These are phyloP conservation scores for Neopipo cinnamomea DNA, from an alignment of 2,113 vertebrate species.

Conservation along the genomic window DNA sequence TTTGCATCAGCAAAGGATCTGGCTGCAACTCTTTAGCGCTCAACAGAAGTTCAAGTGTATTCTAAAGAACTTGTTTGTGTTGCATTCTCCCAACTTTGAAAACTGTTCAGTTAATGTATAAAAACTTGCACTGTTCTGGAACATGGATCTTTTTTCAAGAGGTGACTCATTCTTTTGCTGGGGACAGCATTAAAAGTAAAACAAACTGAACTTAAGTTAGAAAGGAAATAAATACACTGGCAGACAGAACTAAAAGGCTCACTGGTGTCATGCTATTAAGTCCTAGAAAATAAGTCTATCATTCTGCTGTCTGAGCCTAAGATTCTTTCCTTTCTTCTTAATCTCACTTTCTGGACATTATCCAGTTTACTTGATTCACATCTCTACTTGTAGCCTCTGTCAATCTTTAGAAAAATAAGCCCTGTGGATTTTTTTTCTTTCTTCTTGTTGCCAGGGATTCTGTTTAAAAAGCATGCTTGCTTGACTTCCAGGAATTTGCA, in stretches of 20 bases:
- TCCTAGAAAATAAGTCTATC: background rate
- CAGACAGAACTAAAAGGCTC: slow-evolving; percentile 12
- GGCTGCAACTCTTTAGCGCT: background rate
- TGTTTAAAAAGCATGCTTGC: slow-evolving; percentile 52
- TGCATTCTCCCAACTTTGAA: background rate
- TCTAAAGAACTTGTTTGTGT: slow-evolving; percentile 33
- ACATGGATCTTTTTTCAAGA: background rate
- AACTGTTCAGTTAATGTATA: background rate
- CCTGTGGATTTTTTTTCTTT: slow-evolving; percentile 3
- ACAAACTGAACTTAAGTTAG: slow-evolving; percentile 25
- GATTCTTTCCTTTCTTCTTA: slow-evolving; percentile 47
- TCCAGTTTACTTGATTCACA: slow-evolving; percentile 31
- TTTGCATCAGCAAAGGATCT: slow-evolving; percentile 8
- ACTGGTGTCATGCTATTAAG: slow-evolving; percentile 6
- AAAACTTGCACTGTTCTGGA: slow-evolving; percentile 18
- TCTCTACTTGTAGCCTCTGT: slow-evolving; percentile 45
- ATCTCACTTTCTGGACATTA: slow-evolving; percentile 56
- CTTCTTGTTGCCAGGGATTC: slow-evolving; percentile 48
- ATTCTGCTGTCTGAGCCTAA: background rate
- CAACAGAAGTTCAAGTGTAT: background rate
- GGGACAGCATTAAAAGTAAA: slow-evolving; percentile 25
- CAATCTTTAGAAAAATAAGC: slow-evolving; percentile 35
- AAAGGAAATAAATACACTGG: slow-evolving; percentile 16
- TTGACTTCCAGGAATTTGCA: slow-evolving; percentile 51
- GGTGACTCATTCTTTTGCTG: slow-evolving; percentile 21